Evolutionary conservation across 2,888 invertebrate genomes (phyloP).

Genomic region (Diachrysia chrysitis): DNA sequence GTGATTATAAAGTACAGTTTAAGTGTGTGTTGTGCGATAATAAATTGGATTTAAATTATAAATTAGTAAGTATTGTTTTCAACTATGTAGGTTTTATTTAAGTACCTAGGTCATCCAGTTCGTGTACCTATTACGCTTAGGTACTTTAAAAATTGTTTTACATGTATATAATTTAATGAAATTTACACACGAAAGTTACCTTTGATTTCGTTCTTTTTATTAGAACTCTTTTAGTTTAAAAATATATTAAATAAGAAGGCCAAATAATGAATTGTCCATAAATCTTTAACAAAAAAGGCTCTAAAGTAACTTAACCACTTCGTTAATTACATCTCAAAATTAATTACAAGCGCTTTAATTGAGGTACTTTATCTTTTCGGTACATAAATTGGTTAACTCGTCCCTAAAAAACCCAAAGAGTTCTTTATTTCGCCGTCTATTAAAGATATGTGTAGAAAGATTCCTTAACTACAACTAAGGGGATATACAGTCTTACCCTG

Average conservation of each 20-base stretch:
- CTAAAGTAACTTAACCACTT: not conserved
- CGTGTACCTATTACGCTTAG: not conserved
- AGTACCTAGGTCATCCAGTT: constrained; percentile 8
- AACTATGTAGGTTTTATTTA: not conserved
- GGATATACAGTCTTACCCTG: not conserved
- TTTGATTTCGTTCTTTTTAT: not conserved
- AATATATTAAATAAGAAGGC: not conserved
- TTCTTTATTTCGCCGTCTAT: not conserved
- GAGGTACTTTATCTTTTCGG: not conserved
- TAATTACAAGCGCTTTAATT: not conserved
- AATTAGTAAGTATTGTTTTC: constrained; percentile 45
- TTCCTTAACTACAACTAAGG: not conserved
- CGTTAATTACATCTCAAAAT: not conserved
- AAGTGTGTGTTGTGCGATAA: constrained; percentile 53
- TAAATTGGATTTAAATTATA: constrained; percentile 54
- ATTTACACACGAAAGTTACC: not conserved
- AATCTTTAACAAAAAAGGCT: not conserved
- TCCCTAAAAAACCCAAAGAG: not conserved
- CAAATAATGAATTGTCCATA: not conserved
- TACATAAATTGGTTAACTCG: not conserved
- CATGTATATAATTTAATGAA: not conserved
- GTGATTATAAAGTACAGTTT: constrained; percentile 36
- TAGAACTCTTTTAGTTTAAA: not conserved
- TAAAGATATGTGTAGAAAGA: not conserved
- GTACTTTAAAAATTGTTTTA: not conserved